Evolutionary conservation across 2,797 vertebrate genomes (phyloP), one percentile per base, ranked within the genome.

Genomic region (Anisognathus igniventris): DNA sequence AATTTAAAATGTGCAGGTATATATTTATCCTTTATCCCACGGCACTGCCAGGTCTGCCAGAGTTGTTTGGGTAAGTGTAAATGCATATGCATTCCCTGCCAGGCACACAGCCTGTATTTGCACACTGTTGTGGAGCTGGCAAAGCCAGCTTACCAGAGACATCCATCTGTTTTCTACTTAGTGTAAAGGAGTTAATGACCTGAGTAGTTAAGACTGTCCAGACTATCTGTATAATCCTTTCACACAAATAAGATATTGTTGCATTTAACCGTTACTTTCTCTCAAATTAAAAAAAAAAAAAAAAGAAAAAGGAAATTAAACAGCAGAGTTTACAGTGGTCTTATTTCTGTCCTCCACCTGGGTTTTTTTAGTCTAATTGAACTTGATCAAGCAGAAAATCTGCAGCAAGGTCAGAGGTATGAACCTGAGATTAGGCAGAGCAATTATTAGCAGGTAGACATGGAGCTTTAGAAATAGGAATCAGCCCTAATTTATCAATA

Each of bases 131-230:
- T 16, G 33, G 54, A 7, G 70, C 82, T 56, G 31, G 54, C 82
- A 80, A 86, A 95, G 85, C 78, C 95, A 90, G 81, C 76, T 94
- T 67, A 93, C 72, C 2, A 2, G 27, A 33, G 4, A 17, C 60
- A 57, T 48, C 87, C 82, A 86, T 88, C 89, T 94, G 93, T 10
- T 88, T 86, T 35, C 8, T 39, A 10, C 88, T 84, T 23, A 68
- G 66, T 24, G 91, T 31, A 93, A 92, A 91, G 92, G 72, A 97
- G 85, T 90, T 95, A 95, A 96, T 83, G 91, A 93, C 95, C 92
- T 86, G 91, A 51, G 62, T 5, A 53, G 87, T 86, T 96, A 94
- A 96, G 66, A 33, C 73, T 81, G 85, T 88, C 73, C 85, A 54
- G 85, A 51, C 3, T 5, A 95, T 88, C 92, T 33, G 44, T 68